These are phyloP conservation scores for Synchiropus splendidus DNA, from an alignment of 2,113 vertebrate species.

Conservation along the genomic window DNA sequence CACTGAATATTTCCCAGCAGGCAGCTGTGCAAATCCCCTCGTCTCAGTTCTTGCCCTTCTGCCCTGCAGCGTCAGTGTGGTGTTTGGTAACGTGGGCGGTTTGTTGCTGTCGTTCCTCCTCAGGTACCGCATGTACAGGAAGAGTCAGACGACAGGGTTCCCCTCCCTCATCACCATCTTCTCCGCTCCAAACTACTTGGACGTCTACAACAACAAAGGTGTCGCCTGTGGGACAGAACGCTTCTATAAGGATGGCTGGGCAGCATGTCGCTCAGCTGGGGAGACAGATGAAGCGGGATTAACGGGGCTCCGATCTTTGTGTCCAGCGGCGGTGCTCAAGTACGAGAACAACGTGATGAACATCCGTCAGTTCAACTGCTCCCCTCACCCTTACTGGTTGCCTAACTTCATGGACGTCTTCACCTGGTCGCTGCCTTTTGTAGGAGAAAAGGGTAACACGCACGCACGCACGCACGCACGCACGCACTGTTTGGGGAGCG, in stretches of 20 bases:
- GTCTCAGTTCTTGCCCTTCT: too few relatives aligned
- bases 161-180: conserved; percentile 79
- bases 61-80: too few relatives aligned
- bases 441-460: conserved; percentile 68
- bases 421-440: conserved; percentile 77
- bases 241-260: too few relatives aligned
- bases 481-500: too few relatives aligned
- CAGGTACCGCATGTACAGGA: conserved; percentile 77
- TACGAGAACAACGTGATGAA: conserved; percentile 80
- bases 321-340: conserved; percentile 70
- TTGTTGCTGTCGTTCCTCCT: conserved; percentile 16
- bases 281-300: too few relatives aligned
- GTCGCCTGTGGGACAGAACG: conserved; percentile 7
- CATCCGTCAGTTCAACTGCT: conserved; percentile 78
- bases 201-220: conserved; percentile 80
- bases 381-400: conserved; percentile 75
- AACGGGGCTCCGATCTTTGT: conserved; percentile 1
- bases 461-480: not conserved
- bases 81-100: conserved; percentile 12
- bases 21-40: conserved; percentile 1
- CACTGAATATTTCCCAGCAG: too few relatives aligned
- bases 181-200: conserved; percentile 76
- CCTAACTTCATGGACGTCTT: conserved; percentile 80
- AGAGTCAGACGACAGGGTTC: conserved; percentile 76
- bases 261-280: too few relatives aligned